These are phyloP conservation scores for Leucophenga maculata DNA, from an alignment of 2,888 invertebrate species.

Conservation along the genomic window DNA sequence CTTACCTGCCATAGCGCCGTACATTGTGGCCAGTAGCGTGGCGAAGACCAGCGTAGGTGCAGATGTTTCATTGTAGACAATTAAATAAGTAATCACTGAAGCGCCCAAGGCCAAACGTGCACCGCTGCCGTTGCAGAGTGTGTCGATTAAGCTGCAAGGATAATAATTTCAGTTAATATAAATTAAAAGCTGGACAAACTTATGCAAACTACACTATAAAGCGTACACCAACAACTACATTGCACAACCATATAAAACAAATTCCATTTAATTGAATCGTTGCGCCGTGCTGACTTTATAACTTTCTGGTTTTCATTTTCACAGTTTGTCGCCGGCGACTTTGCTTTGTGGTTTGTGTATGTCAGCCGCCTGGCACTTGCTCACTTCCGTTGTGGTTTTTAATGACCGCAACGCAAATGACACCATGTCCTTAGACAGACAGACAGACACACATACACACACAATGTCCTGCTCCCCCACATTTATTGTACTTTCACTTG, in stretches of 20 bases:
- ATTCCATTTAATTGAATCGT: not conserved
- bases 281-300: not conserved
- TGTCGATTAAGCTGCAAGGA: conserved; percentile 61
- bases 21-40: conserved; percentile 66
- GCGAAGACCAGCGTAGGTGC: conserved; percentile 68
- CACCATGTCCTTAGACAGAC: conserved; percentile 2
- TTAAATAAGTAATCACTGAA: conserved; percentile 67
- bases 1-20: conserved; percentile 69
- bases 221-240: not conserved
- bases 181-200: not conserved
- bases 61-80: conserved; percentile 71
- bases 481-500: not conserved
- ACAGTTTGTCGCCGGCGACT: conserved; percentile 39
- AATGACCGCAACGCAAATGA: not conserved
- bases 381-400: not conserved
- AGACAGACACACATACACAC: conserved; percentile 1
- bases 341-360: conserved; percentile 13
- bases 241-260: not conserved
- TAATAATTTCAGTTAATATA: not conserved
- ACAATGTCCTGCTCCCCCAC: not conserved
- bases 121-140: conserved; percentile 68
- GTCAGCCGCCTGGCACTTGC: not conserved
- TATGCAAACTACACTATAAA: not conserved
- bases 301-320: not conserved
- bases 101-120: conserved; percentile 71